Percentiles rank a stretch among this genome's conserved stretches.
These are phyloP conservation scores for Aphelenchoides avenae DNA, from an alignment of 1,140 invertebrate genomes.

Conservation along the genomic window DNA sequence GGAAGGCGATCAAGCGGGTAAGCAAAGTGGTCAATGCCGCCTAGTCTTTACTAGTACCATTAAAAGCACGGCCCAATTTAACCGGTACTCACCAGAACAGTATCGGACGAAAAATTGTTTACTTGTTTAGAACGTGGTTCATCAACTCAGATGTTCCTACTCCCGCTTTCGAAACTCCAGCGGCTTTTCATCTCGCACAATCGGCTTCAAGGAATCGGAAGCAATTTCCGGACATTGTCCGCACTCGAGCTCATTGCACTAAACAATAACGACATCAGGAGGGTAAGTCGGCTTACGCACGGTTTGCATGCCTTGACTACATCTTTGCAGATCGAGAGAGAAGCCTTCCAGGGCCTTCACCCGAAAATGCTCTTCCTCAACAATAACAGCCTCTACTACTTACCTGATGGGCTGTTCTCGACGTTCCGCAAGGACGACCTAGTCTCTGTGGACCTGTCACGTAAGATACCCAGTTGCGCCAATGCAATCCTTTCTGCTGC, in stretches of 20 bases:
- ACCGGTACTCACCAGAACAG: slow-evolving; percentile 23
- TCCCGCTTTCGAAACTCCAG: slow-evolving; percentile 25
- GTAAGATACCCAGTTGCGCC: slow-evolving; percentile 15
- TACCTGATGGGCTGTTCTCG: slow-evolving; percentile 35
- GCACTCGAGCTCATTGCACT: slow-evolving; percentile 18
- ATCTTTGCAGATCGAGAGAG: slow-evolving; percentile 29
- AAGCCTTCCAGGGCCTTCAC: slow-evolving; percentile 36
- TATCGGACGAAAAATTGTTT: slow-evolving; percentile 4
- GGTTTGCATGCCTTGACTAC: slow-evolving; percentile 10
- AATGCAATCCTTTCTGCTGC: neutral
- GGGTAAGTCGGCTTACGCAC: slow-evolving; percentile 20
- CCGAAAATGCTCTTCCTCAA: slow-evolving; percentile 40
- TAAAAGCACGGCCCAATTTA: neutral
- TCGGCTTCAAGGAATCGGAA: neutral
- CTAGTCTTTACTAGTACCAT: neutral
- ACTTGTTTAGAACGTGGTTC: no score
- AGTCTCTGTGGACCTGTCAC: slow-evolving; percentile 38
- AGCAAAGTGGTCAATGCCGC: slow-evolving; percentile 11
- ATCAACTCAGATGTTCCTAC: slow-evolving; percentile 27
- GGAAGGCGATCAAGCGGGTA: slow-evolving; percentile 26
- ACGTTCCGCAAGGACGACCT: slow-evolving; percentile 26
- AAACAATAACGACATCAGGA: slow-evolving; percentile 19
- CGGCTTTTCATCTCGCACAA: slow-evolving; percentile 28
- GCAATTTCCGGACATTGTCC: neutral
- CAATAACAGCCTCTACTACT: slow-evolving; percentile 36